Base-by-base conservation (phyloP, 2,888 invertebrate genomes). In the Apoderus coryli region DNA sequence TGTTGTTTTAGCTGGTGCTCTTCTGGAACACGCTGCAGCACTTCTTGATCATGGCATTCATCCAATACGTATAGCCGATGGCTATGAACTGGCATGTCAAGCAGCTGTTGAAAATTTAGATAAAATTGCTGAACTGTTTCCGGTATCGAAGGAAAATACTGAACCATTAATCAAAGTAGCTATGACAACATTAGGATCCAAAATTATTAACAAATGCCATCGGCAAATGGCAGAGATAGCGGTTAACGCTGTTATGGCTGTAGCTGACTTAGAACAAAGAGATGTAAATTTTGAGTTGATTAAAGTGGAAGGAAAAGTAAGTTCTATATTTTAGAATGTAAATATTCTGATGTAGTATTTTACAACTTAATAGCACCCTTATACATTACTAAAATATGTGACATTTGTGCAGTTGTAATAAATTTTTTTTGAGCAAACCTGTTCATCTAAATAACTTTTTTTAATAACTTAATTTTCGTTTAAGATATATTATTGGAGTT, bases 241-340 rank as follows among this genome's bases (percentile, higher is more conserved):
- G 35, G 98, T 99, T 1, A 50, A 96, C 66, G 96, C 96, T 3
- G 86, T 99, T 1, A 66, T 99, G 43, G 77, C 92, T 25, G 98
- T 99, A 4, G 95, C 96, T 4, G 90, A 98, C 59, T 64, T 95
- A 43, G 80, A 82, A 47, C 79, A 81, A 41, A 75, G 78, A 34
- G 98, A 98, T 61, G 96, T 98, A 1, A 96, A 99, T 63, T 99
- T 98, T 61, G 98, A 99, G 60, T 65, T 99, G 45, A 98, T 98
- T 56, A 99, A 99, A 61, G 81, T 98, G 34, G 92, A 93, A 55
- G 90, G 90, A 11, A 98, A 98, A 64, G 92, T 75, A 2, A 38
- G 24, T 29, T 27, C n/a, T n/a, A n/a, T n/a, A n/a, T n/a, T n/a
- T n/a, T 16, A n/a, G n/a, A n/a, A n/a, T n/a, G n/a, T n/a, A n/a